Percentiles rank a stretch among this genome's conserved stretches.
phyloP scores from a whole-genome alignment of 2,888 invertebrate genomes.

The Philhelius pedissequus region DNA sequence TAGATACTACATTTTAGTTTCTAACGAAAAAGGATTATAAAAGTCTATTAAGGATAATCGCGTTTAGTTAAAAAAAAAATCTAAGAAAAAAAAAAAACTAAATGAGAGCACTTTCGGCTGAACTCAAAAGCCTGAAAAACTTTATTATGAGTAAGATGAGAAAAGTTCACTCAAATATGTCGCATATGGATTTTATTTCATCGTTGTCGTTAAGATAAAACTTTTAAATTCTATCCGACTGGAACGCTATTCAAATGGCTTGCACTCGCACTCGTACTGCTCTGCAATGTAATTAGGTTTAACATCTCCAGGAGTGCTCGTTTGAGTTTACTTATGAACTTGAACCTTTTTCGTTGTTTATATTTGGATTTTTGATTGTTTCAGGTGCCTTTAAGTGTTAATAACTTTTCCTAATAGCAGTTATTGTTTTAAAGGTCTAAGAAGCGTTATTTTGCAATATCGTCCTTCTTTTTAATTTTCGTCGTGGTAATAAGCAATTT shows the following conservation, averaged over 20 bases:
- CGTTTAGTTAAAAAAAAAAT: constrained; percentile 28
- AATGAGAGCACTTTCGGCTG: constrained; percentile 59
- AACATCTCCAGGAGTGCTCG: background rate
- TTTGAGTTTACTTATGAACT: constrained; percentile 9
- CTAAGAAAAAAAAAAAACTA: constrained; percentile 30
- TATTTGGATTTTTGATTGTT: background rate
- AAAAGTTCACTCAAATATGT: constrained; percentile 68
- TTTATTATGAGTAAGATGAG: constrained; percentile 65
- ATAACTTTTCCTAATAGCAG: background rate
- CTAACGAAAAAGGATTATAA: constrained; percentile 64
- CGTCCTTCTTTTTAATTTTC: background rate
- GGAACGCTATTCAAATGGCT: constrained; percentile 13
- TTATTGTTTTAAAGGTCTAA: background rate
- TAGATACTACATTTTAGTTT: constrained; percentile 4
- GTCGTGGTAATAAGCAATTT: background rate
- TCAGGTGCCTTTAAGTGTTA: background rate
- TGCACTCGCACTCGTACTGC: constrained; percentile 13
- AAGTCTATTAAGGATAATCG: constrained; percentile 67
- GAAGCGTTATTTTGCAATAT: background rate
- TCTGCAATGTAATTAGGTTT: constrained; percentile 36
- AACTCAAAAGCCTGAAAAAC: constrained; percentile 66
- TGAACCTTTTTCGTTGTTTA: background rate
- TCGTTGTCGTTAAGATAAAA: constrained; percentile 38
- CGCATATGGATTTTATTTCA: constrained; percentile 66
- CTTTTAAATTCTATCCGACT: constrained; percentile 45